Percentiles rank a stretch among this genome's conserved stretches.
phyloP scores from a whole-genome alignment of 2,888 invertebrate genomes.

The Autographa pulchrina region DNA sequence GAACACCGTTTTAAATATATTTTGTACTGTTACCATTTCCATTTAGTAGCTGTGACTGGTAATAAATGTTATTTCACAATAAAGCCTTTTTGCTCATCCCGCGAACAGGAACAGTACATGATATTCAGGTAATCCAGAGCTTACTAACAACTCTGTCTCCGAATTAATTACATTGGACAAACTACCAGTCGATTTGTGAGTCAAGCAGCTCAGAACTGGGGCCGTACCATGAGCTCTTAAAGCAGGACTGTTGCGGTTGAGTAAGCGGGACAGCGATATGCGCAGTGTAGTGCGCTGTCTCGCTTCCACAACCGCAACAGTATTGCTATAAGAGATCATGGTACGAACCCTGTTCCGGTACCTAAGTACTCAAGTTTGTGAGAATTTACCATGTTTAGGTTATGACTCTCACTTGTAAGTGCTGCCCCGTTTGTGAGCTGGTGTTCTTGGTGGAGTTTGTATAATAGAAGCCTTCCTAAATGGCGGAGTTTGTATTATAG shows the following conservation, averaged over 20 bases:
- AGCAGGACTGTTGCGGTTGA: too few relatives aligned
- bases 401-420: background rate
- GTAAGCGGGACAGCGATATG: too few relatives aligned
- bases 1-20: too few relatives aligned
- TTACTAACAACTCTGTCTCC: constrained; percentile 32
- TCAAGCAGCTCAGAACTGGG: constrained; percentile 39
- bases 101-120: constrained; percentile 24
- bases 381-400: background rate
- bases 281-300: too few relatives aligned
- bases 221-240: background rate
- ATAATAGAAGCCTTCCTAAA: background rate
- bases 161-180: constrained; percentile 59
- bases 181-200: constrained; percentile 44
- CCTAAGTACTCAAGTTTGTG: background rate
- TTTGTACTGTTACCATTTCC: too few relatives aligned
- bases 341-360: too few relatives aligned
- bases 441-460: background rate
- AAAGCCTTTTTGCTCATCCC: constrained; percentile 15
- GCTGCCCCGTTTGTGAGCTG: background rate
- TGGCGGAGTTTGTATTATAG: background rate
- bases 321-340: too few relatives aligned
- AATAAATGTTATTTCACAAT: background rate
- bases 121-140: constrained; percentile 42
- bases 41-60: background rate
- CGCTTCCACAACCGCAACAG: too few relatives aligned